A percentile compares a stretch with the other conserved stretches of the same genome.
Evolutionary conservation across 1,140 invertebrate species (phyloP).

Genomic region (Sycophila sp.): DNA sequence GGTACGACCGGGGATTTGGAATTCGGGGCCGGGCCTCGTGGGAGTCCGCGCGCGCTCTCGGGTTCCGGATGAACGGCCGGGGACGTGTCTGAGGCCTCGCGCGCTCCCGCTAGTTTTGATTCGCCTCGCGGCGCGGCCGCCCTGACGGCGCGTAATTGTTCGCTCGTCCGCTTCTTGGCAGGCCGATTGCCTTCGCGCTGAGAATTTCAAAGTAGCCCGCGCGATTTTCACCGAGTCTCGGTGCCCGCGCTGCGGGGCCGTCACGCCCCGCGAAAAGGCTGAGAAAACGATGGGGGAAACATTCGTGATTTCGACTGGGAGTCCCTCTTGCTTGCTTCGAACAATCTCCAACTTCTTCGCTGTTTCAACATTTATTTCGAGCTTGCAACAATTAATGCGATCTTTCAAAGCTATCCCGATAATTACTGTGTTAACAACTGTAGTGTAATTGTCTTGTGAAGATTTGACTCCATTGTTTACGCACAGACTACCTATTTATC

Average conservation of each 20-base stretch:
- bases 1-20: background rate
- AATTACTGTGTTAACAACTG: too few species aligned
- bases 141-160: constrained; percentile 63
- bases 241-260: too few species aligned
- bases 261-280: background rate
- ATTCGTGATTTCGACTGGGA: too few species aligned
- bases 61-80: constrained; percentile 35
- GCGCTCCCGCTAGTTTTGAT: constrained; percentile 57
- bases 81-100: constrained; percentile 13
- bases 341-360: too few species aligned
- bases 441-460: too few species aligned
- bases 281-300: too few species aligned
- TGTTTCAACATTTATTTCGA: too few species aligned
- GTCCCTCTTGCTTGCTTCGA: too few species aligned
- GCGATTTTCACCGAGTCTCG: background rate
- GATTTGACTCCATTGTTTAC: too few species aligned
- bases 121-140: constrained; percentile 58
- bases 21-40: constrained; percentile 18
- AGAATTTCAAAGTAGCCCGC: constrained; percentile 19
- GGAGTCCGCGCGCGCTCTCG: constrained; percentile 13
- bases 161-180: constrained; percentile 56
- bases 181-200: constrained; percentile 27
- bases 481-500: too few species aligned
- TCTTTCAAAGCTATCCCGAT: too few species aligned
- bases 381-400: too few species aligned